phyloP scores from a whole-genome alignment of 2,113 vertebrate species.

The Micromys minutus region DNA sequence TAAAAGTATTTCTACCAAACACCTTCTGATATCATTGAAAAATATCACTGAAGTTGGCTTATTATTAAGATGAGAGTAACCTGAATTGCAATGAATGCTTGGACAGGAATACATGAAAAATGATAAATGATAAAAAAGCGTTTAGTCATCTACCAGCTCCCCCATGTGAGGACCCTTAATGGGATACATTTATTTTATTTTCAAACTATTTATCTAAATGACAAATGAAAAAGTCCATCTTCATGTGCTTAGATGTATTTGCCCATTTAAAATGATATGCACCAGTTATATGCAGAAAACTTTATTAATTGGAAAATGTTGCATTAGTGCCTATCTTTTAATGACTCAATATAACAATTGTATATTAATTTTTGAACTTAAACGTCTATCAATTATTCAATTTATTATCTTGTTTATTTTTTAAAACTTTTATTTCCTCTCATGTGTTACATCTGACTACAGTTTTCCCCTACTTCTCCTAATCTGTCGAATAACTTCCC shows the following conservation, averaged over 20 bases:
- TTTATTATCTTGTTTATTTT: neutral
- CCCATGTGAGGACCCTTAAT: neutral
- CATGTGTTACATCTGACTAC: neutral
- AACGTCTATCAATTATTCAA: neutral
- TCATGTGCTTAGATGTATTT: neutral
- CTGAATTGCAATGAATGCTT: neutral
- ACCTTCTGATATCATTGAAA: neutral
- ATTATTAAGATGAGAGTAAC: neutral
- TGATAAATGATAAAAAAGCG: neutral
- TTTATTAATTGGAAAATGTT: neutral
- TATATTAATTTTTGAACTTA: conserved; percentile 7
- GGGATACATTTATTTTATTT: neutral
- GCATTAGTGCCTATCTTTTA: neutral
- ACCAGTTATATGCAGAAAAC: neutral
- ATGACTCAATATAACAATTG: neutral
- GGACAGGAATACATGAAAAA: neutral
- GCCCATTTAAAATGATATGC: neutral
- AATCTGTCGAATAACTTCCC: neutral
- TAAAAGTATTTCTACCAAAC: conserved; percentile 23
- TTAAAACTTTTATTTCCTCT: neutral
- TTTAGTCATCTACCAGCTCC: neutral
- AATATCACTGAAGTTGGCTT: neutral
- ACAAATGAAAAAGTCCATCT: neutral
- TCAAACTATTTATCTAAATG: conserved; percentile 1
- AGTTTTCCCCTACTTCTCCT: neutral